Percentiles rank a stretch among this genome's conserved stretches.
These are phyloP conservation scores for Echinarachnius parma DNA, from an alignment of 53 echinoderm and acorn worm species.

Conservation along the genomic window DNA sequence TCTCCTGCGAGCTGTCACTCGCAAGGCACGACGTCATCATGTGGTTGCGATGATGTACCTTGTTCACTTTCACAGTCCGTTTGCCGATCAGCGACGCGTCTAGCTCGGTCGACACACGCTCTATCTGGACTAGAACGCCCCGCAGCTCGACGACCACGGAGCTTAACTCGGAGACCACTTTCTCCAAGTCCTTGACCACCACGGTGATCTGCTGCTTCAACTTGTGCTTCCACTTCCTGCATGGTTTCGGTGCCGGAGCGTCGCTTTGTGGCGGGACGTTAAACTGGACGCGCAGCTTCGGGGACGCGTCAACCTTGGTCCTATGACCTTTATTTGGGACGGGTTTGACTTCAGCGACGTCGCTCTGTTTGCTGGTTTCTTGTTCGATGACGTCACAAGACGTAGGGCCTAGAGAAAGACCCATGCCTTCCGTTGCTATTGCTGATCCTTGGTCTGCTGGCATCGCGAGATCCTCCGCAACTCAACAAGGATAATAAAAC, in stretches of 20 bases:
- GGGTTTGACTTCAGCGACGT: constrained; percentile 3
- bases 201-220: constrained; percentile 78
- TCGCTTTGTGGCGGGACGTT: constrained; percentile 53
- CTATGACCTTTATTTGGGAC: no score
- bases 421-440: constrained; percentile 30
- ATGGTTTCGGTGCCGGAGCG: constrained; percentile 67
- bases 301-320: neutral
- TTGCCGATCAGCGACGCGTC: constrained; percentile 47
- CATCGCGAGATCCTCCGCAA: constrained; percentile 4
- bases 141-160: constrained; percentile 76
- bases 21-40: constrained; percentile 13
- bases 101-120: constrained; percentile 71
- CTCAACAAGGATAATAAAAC: no score
- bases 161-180: constrained; percentile 84
- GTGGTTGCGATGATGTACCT: constrained; percentile 22
- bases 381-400: constrained; percentile 2
- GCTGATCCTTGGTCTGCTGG: constrained; percentile 18
- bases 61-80: constrained; percentile 9
- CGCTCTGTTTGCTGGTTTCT: neutral
- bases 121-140: constrained; percentile 89
- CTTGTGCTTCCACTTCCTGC: constrained; percentile 65
- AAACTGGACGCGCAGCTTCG: constrained; percentile 17
- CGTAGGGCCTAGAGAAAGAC: no score
- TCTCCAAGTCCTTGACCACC: constrained; percentile 82
- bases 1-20: constrained; percentile 43